Base-by-base conservation (phyloP, 2,888 invertebrate genomes). In the Patella caerulea region DNA sequence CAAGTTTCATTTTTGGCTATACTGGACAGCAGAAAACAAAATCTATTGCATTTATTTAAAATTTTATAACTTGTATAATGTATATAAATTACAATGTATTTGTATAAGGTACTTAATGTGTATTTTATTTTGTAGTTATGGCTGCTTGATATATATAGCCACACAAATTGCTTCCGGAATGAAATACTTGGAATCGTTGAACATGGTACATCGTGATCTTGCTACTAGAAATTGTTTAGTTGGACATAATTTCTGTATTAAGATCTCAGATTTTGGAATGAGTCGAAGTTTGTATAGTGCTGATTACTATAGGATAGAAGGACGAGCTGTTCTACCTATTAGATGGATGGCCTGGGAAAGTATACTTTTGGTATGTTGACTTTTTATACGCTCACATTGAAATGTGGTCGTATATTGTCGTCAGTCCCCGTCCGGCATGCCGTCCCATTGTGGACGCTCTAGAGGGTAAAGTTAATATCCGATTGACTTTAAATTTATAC, bases 291-390 rank as follows among this genome's bases (percentile, higher is more conserved):
- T 91, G 69, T 91, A 91, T 86, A 89, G 88, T 75, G 92, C 94
- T 81, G 97, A 97, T 91, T 97, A 97, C 92, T 96, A 96, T 92
- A 94, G 95, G 89, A 95, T 96, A 54, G 96, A 95, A 86, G 96
- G 95, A 0, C 93, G 94, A 54, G 95, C 95, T 85, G 94, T 95
- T 75, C 92, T 97, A 85, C 97, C 97, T 0, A 94, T 97, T 77
- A 94, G 97, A 73, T 97, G 97, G 97, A 96, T 96, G 93, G 95
- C 96, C 1, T 96, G 96, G 96, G 97, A 97, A 91, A 95, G 95
- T 1, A 94, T 96, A 78, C 94, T 96, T 83, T 83, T 91, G 88
- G 91, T 92, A 78, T 84, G 86, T 77, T 45, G 45, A 45, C 9
- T 45, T 45, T 45, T 34, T 34, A 5, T 45, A 4, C 7, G 4